A percentile compares a stretch with the other conserved stretches of the same genome.
phyloP scores from a whole-genome alignment of 2,113 vertebrate genomes.

The Chrysemys picta region DNA sequence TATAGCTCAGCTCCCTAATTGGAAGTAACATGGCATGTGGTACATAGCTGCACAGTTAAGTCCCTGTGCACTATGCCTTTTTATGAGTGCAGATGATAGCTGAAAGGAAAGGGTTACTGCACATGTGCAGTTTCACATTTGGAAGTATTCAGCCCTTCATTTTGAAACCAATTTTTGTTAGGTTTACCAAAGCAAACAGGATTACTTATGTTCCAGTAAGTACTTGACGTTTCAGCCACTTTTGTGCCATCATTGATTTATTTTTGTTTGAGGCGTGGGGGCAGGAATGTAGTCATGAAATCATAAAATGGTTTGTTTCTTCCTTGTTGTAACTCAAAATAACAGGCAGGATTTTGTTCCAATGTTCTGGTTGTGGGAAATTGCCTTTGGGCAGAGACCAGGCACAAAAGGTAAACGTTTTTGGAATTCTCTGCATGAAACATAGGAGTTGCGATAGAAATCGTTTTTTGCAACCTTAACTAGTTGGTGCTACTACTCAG shows the following conservation, averaged over 20 bases:
- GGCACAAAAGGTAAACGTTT: neutral
- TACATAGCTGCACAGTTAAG: neutral
- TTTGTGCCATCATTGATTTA: neutral
- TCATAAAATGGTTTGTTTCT: slow-evolving; percentile 4
- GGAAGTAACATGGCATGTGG: neutral
- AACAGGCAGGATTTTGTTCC: neutral
- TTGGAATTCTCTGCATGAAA: neutral
- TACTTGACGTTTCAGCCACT: neutral
- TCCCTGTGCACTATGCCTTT: neutral
- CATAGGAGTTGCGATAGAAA: neutral
- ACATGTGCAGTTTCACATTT: neutral
- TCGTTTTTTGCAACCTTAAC: neutral
- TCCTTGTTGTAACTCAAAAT: neutral
- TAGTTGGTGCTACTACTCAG: neutral
- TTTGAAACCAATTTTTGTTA: neutral
- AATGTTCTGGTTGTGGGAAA: neutral
- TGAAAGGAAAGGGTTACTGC: neutral
- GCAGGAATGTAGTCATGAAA: neutral
- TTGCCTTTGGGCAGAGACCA: neutral
- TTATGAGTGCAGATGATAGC: neutral
- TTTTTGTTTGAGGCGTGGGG: neutral
- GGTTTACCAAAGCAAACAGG: neutral
- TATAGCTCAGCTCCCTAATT: neutral
- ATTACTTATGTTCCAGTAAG: no score
- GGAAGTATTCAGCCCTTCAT: no score